Conservation (phyloP, 1,140 invertebrate species). For the Gryllus bimaculatus region DNA sequence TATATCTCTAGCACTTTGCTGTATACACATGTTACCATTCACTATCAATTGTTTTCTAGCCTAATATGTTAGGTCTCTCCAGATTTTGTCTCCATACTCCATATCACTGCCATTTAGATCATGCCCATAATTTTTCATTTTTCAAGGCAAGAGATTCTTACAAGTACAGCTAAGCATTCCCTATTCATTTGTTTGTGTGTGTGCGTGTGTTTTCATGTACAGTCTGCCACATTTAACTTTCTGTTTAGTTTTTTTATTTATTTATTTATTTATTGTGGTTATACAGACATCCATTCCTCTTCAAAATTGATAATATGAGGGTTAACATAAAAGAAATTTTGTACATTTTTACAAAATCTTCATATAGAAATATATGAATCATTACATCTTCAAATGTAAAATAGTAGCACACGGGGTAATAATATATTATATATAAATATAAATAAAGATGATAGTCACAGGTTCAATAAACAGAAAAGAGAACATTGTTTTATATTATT, state of each 20-base stretch:
- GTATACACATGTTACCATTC: background rate
- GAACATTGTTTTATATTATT: conserved; percentile 9
- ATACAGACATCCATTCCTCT: conserved; percentile 15
- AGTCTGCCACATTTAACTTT: conserved; percentile 13
- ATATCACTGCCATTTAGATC: conserved; percentile 22
- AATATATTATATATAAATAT: conserved; percentile 8
- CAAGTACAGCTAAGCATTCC: background rate
- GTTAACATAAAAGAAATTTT: conserved; percentile 21
- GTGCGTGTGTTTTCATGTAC: conserved; percentile 8
- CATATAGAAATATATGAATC: conserved; percentile 16
- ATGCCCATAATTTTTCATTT: background rate
- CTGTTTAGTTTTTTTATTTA: conserved; percentile 17
- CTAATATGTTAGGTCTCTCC: background rate
- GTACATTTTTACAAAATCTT: conserved; percentile 25
- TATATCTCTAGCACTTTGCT: background rate
- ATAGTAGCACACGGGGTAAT: conserved; percentile 12
- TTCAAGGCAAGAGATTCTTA: conserved; percentile 3
- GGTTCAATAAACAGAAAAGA: conserved; percentile 11
- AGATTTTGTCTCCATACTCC: conserved; percentile 8
- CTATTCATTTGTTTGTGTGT: background rate
- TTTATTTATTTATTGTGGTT: conserved; percentile 14
- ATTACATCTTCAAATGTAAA: conserved; percentile 12
- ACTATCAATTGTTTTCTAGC: background rate
- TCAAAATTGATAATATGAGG: conserved; percentile 13
- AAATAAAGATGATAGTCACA: conserved; percentile 9